Evolutionary conservation across 2,888 invertebrate species (phyloP).

Genomic region (Hirtodrosophila cameraria): DNA sequence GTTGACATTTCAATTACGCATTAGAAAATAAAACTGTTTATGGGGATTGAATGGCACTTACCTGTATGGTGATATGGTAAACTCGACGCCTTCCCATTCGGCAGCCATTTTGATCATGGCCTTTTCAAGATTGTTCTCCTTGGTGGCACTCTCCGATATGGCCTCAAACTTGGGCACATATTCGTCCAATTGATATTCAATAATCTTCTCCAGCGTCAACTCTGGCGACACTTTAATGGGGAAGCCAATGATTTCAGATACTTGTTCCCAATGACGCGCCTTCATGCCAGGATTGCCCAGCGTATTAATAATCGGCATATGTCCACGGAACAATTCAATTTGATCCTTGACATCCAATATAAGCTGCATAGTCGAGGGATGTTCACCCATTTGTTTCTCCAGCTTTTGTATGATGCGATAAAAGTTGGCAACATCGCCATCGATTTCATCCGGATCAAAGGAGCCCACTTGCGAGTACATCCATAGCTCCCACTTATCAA

Average conservation of each 20-base stretch:
- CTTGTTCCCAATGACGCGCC: conserved; percentile 95
- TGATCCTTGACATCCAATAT: conserved; percentile 86
- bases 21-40: not conserved
- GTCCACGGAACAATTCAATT: conserved; percentile 94
- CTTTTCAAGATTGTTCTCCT: conserved; percentile 96
- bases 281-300: conserved; percentile 98
- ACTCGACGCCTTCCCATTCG: conserved; percentile 94
- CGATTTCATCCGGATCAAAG: conserved; percentile 95
- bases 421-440: conserved; percentile 84
- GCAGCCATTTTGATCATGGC: conserved; percentile 94
- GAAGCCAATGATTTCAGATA: conserved; percentile 97
- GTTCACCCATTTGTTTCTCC: conserved; percentile 93
- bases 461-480: conserved; percentile 92
- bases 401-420: conserved; percentile 91
- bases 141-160: conserved; percentile 97
- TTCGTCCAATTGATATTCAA: conserved; percentile 95
- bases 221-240: conserved; percentile 93
- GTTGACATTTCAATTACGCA: conserved; percentile 46
- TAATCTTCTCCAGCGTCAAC: conserved; percentile 92
- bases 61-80: conserved; percentile 89
- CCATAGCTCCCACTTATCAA: conserved; percentile 93
- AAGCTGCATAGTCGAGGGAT: conserved; percentile 90
- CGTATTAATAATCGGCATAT: conserved; percentile 95
- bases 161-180: conserved; percentile 94
- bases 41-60: conserved; percentile 22